Evolutionary conservation across 2,797 vertebrate genomes (phyloP).

Genomic region (Chanos chanos): DNA sequence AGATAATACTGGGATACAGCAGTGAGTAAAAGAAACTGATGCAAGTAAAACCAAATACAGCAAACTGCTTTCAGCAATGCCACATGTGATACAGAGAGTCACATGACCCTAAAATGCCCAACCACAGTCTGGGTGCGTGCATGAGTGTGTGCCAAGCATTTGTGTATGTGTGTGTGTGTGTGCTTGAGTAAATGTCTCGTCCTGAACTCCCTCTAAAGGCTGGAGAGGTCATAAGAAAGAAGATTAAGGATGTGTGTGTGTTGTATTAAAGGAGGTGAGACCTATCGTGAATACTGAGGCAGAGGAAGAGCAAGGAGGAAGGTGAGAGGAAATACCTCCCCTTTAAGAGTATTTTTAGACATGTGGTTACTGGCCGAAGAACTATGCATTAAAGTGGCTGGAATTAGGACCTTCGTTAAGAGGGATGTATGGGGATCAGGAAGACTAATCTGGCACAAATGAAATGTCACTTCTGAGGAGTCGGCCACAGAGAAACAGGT

Average conservation of each 20-base stretch:
- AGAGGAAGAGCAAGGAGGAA: background rate
- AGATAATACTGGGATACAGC: too few species aligned
- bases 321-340: constrained; percentile 38
- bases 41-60: too few species aligned
- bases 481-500: constrained; percentile 16
- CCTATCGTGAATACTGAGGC: background rate
- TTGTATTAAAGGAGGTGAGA: constrained; percentile 29
- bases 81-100: too few species aligned
- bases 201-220: constrained; percentile 57
- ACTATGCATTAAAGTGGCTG: constrained; percentile 55
- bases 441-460: constrained; percentile 64
- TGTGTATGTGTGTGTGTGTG: constrained; percentile 2
- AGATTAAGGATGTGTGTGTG: constrained; percentile 59
- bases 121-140: background rate
- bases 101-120: too few species aligned
- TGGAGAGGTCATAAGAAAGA: constrained; percentile 60
- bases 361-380: constrained; percentile 45
- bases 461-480: constrained; percentile 55
- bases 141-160: background rate
- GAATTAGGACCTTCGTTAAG: constrained; percentile 60
- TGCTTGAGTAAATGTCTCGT: constrained; percentile 17
- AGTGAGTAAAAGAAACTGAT: too few species aligned
- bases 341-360: constrained; percentile 71
- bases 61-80: too few species aligned
- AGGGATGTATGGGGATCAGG: constrained; percentile 70